Base-by-base conservation (phyloP, 1,140 invertebrate species). In the Drosophila nigromelanica region DNA sequence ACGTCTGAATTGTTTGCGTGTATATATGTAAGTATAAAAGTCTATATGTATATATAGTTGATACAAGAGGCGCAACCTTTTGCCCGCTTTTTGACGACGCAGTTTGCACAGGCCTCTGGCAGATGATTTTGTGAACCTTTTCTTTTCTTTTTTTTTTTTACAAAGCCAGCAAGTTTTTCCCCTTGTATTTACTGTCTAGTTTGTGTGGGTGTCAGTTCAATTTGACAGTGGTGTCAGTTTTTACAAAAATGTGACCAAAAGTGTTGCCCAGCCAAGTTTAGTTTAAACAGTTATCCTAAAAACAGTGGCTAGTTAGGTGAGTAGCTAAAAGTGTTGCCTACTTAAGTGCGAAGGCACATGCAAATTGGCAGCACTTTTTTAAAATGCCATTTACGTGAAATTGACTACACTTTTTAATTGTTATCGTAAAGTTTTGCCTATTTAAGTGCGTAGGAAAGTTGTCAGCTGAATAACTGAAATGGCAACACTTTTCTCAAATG, bases 251-350 rank as follows among this genome's bases (percentile, higher is more conserved):
- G 14, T 37, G 21, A 37, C 45, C 40, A 73, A 73, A 80, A 72
- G 24, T 69, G 82, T 76, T 86, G 82, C 81, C 78, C 78, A 72
- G 66, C 78, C 73, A 60, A 56, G 50, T 66, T 27, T 27, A 24
- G 21, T 27, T 27, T 27, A 27, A 27, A 6, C 0, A 0, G 27
- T 27, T 6, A 27, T 6, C 5, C 50, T 50, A 70, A 71, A 78
- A 69, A 21, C 62, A 76, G 70, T 83, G 80, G 80, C 80, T 80
- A 66, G 67, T 76, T 80, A 60, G 52, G 59, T 74, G 68, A 54
- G 72, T 47, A 51, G 67, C 24, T 50, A 70, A 64, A 78, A 69
- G 30, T 66, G 80, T 73, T 83, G 76, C 80, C 81, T 80, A 69
- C 60, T 76, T 77, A 52, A 52, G 51, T 71, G 68, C 59, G 68